Conservation (phyloP, 2,113 vertebrate genomes). For the Psammodynastes pulverulentus region DNA sequence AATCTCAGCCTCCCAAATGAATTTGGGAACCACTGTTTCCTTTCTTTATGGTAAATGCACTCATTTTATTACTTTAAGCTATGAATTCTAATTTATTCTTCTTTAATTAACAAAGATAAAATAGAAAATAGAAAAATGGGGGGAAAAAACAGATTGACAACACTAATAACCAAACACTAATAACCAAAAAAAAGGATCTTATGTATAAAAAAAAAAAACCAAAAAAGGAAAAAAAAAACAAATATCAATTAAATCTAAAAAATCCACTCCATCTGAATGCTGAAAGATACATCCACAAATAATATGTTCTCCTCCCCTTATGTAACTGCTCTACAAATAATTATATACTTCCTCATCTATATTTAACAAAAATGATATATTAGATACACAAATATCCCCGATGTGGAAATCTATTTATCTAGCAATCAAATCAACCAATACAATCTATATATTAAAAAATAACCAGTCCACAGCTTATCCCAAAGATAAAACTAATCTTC, state of each 20-base stretch:
- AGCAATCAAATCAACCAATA: not conserved
- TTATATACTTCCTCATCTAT: not conserved
- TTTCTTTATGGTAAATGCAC: not conserved
- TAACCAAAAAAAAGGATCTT: not conserved
- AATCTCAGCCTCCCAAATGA: not conserved
- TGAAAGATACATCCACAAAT: not conserved
- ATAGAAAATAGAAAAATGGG: not conserved
- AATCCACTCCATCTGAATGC: not conserved
- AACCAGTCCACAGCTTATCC: not conserved
- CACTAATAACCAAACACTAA: not conserved
- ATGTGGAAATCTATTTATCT: not conserved
- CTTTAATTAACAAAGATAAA: not conserved
- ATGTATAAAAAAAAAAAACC: not conserved
- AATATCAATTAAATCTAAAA: not conserved
- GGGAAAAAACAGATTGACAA: not conserved
- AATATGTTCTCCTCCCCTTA: not conserved
- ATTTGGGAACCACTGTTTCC: not conserved
- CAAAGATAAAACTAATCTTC: not conserved
- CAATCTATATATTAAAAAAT: not conserved
- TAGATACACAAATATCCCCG: not conserved
- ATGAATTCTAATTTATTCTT: not conserved
- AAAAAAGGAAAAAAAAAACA: not conserved
- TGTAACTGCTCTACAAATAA: not conserved
- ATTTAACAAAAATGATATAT: not conserved
- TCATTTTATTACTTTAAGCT: not conserved